Base-by-base conservation (phyloP, 2,113 vertebrate genomes). In the Halichoerus grypus region DNA sequence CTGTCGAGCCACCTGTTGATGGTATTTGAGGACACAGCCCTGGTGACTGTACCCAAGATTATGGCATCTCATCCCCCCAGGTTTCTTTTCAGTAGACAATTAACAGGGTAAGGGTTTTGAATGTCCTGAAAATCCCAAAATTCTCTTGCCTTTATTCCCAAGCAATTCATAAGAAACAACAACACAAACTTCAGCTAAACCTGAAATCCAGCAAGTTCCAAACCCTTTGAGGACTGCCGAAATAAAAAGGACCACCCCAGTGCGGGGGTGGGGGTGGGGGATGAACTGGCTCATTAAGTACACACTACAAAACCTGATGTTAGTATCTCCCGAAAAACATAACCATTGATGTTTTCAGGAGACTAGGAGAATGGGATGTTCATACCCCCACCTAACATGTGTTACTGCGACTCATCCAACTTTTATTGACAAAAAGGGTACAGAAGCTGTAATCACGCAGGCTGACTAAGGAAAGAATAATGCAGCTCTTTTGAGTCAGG, bases 361-460 rank as follows among this genome's bases (percentile, higher is more conserved):
- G 85, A 94, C 61, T 21, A 76, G 55, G 69, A 97, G 63, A 46
- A 84, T 77, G 63, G 51, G 55, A 67, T 53, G 36, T 87, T 92
- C 42, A 24, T 33, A 53, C 7, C 49, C 72, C 18, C 65, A 94
- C 59, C 22, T 77, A 59, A 88, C 55, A 90, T 96, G 86, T 95
- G 61, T 74, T 80, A 42, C 86, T 90, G 36, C 39, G 59, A 96
- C 11, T 21, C 96, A 96, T 93, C 36, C 90, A 97, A 88, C 95
- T 94, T 97, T 98, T 97, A 97, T 95, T 97, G 93, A 96, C 55
- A 28, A 95, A 97, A 98, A 97, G 94, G 93, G 33, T 21, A 61
- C 42, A 63, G 85, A 95, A 98, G 96, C 97, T 72, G 15, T 98
- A 97, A 96, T 96, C 97, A 96, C 92, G 72, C 39, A 91, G 92